These are phyloP conservation scores for Strigops habroptila DNA, from an alignment of 2,113 vertebrate genomes.

Conservation along the genomic window DNA sequence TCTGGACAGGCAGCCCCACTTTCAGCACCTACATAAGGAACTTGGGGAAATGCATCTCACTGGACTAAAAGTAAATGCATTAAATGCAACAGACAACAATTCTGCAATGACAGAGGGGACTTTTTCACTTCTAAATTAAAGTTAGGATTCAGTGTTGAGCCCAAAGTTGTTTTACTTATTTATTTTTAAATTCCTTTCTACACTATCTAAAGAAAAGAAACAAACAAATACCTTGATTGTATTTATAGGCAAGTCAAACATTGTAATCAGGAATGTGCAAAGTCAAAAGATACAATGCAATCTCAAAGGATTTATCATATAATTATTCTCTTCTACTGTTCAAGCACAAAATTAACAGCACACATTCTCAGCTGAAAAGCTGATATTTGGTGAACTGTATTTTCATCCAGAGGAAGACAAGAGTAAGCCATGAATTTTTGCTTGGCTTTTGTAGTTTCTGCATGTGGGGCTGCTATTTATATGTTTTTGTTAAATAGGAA, in stretches of 20 bases:
- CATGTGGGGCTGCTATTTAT: not conserved
- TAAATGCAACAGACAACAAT: not conserved
- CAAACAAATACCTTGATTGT: not conserved
- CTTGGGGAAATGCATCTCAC: not conserved
- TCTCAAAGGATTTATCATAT: not conserved
- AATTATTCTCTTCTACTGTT: not conserved
- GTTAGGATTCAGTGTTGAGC: not conserved
- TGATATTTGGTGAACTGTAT: not conserved
- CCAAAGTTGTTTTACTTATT: not conserved
- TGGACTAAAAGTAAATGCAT: not conserved
- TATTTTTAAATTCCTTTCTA: not conserved
- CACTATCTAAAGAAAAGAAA: not conserved
- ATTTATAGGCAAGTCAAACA: not conserved
- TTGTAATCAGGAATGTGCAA: not conserved
- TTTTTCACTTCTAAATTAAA: not conserved
- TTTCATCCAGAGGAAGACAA: not conserved
- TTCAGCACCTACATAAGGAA: not conserved
- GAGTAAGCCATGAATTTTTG: not conserved
- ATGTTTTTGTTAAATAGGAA: not conserved
- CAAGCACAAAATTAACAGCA: not conserved
- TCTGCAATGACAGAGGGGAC: not conserved
- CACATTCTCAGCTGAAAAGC: not conserved
- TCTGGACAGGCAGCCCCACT: fast-evolving
- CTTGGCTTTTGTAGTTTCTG: not conserved
- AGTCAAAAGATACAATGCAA: not conserved